Percentiles rank a stretch among this genome's conserved stretches.
Conservation (phyloP, 2,113 vertebrate genomes). For the Taxidea taxus region DNA sequence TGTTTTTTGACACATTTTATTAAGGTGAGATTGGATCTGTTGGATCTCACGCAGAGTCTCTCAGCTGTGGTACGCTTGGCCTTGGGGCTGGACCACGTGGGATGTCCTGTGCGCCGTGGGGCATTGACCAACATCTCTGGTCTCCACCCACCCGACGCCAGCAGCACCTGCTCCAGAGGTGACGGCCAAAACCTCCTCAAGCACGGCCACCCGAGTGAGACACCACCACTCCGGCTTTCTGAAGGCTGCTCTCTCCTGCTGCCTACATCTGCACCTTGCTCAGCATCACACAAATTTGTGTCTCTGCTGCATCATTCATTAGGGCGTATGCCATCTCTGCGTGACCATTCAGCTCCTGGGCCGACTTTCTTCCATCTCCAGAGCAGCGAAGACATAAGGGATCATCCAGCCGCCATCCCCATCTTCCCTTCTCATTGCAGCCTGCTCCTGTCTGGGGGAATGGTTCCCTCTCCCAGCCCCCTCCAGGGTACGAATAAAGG, state of each 20-base stretch:
- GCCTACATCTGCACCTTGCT: neutral
- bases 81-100: neutral
- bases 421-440: neutral
- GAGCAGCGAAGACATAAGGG: neutral
- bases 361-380: neutral
- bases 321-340: fast-evolving
- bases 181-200: neutral
- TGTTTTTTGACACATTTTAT: neutral
- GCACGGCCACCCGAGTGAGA: neutral
- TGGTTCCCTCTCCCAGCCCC: neutral
- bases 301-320: neutral
- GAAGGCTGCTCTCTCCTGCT: no score
- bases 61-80: no score
- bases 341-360: neutral
- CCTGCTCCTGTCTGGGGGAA: no score
- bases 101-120: fast-evolving
- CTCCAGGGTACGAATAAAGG: neutral
- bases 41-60: neutral
- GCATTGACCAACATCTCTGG: neutral
- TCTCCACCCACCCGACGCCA: neutral
- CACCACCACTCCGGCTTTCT: fast-evolving
- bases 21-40: neutral
- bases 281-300: no score
- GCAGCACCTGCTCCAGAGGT: neutral
- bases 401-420: neutral